These are phyloP conservation scores for Trachymyrmex septentrionalis DNA, from an alignment of 1,140 invertebrate species.

Conservation along the genomic window DNA sequence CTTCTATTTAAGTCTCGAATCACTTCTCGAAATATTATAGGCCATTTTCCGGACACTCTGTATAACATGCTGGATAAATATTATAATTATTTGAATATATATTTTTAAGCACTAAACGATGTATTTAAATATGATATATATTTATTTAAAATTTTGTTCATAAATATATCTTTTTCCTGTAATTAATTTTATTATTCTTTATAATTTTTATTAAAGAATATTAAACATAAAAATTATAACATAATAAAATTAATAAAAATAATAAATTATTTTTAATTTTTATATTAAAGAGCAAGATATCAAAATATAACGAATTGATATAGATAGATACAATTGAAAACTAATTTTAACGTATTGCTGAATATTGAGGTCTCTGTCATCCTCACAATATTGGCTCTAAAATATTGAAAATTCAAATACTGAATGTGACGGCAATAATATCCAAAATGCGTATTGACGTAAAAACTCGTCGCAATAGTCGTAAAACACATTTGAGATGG, in stretches of 20 bases:
- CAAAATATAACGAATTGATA: constrained; percentile 5
- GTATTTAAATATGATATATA: not conserved
- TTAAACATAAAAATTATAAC: not conserved
- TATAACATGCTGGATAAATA: not conserved
- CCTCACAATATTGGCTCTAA: not conserved
- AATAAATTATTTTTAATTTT: too few species aligned
- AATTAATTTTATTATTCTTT: not conserved
- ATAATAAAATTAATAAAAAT: not conserved
- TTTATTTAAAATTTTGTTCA: not conserved
- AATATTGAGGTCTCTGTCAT: not conserved
- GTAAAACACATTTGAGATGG: not conserved
- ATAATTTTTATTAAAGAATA: too few species aligned
- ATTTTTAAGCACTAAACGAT: too few species aligned
- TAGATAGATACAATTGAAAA: not conserved
- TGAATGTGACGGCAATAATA: constrained; percentile 1
- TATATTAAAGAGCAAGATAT: not conserved
- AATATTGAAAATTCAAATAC: constrained; percentile 40
- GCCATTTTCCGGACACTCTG: too few species aligned
- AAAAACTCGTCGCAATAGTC: not conserved
- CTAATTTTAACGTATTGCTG: not conserved
- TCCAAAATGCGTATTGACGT: not conserved
- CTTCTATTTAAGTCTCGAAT: too few species aligned
- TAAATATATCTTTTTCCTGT: not conserved
- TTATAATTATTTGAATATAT: not conserved
- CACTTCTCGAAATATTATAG: too few species aligned